Evolutionary conservation across 2,797 vertebrate genomes (phyloP).

Genomic region (Meriones psammophilus): DNA sequence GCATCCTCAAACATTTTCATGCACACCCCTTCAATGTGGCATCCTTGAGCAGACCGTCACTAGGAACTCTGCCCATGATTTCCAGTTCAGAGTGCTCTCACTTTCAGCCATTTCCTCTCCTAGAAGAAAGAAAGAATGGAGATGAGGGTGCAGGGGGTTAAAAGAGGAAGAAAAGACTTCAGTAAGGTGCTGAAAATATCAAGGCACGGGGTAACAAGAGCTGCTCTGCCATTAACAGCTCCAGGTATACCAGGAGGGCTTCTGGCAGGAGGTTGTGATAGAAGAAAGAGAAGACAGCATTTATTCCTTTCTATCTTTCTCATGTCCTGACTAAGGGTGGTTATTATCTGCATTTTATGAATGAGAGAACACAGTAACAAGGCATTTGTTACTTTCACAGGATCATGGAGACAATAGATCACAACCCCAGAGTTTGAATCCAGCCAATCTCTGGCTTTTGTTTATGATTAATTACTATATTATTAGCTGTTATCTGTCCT

Average conservation of each 20-base stretch:
- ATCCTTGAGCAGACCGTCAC: neutral
- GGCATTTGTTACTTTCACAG: neutral
- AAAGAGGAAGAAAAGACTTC: neutral
- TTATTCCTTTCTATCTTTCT: neutral
- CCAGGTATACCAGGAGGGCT: neutral
- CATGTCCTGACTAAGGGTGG: neutral
- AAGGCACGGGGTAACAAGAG: neutral
- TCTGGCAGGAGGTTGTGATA: neutral
- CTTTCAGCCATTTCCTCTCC: neutral
- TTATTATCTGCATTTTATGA: slow-evolving; percentile 35
- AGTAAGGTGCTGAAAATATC: neutral
- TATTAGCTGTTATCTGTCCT: neutral
- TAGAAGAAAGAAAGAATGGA: neutral
- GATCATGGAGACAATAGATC: neutral
- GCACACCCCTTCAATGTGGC: no score
- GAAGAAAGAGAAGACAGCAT: neutral
- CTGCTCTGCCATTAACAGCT: neutral
- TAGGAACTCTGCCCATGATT: neutral
- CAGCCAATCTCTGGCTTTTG: neutral
- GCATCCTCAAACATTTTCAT: neutral
- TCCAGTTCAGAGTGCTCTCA: neutral
- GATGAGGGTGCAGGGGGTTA: neutral
- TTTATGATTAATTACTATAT: neutral
- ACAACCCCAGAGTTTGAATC: neutral
- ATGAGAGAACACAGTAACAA: neutral